Evolutionary conservation across 2,797 vertebrate genomes (phyloP), one percentile per base, ranked within the genome.

Genomic region (Sternarchorhynchus goeldii): DNA sequence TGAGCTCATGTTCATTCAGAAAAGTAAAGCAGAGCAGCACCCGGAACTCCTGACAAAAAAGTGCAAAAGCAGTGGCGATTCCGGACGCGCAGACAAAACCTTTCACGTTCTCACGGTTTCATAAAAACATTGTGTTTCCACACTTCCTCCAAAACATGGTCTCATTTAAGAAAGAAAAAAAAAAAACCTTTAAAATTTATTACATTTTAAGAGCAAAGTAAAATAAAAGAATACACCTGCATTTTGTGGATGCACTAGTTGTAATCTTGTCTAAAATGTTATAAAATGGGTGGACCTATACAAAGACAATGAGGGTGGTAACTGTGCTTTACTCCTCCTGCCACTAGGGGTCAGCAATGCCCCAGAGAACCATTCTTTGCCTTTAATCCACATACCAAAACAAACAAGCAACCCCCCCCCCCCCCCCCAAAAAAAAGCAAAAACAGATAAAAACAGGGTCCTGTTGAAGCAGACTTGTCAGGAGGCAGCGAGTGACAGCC

Each of bases 291-390:
- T 56, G 62, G 41, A 64, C 65, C 77, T 78, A 34, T n/a, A 55
- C 6, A 64, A 31, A 58, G 60, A 73, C 34, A 45, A 50, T 71
- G 7, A 25, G 57, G 72, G 62, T 57, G 16, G 10, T 36, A 64
- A 76, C 56, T 58, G 64, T 74, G 69, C 66, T 20, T 68, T 18
- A 58, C 81, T 71, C 81, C 73, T 81, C 81, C 81, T 62, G 74
- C 79, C 84, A 81, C 84, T 79, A 77, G 73, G 36, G 76, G 76
- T 75, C 83, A 79, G 60, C 50, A 29, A 57, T 53, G 63, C 75
- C 81, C 78, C 25, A 45, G 73, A 36, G 12, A 70, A 64, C 62
- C 68, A 68, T 58, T 68, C 66, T 70, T 81, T 53, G 63, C 55
- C 41, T 63, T 77, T 65, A 68, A 72, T 74, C 21, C 32, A 16